Conservation (phyloP, 2,113 vertebrate species). For the Callospermophilus lateralis region DNA sequence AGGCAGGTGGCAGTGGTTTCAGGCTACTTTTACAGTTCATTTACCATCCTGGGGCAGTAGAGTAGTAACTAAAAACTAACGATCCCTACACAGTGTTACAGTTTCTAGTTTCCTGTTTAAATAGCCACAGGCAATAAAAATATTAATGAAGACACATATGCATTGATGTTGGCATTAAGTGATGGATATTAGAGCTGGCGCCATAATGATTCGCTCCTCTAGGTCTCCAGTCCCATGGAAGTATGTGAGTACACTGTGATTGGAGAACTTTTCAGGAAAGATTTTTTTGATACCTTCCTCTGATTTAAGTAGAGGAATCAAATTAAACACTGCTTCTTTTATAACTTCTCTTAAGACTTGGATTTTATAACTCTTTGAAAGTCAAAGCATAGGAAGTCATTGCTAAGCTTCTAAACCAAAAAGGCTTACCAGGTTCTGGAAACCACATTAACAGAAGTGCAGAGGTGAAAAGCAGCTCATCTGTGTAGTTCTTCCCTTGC, state of each 20-base stretch:
- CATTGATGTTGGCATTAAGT: conserved; percentile 76
- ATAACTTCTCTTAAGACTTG: conserved; percentile 79
- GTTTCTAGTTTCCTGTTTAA: conserved; percentile 84
- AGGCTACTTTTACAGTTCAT: conserved; percentile 89
- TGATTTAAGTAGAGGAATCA: conserved; percentile 61
- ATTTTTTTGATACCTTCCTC: conserved; percentile 64
- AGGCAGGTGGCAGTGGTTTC: conserved; percentile 88
- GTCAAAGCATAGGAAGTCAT: conserved; percentile 73
- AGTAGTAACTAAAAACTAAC: conserved; percentile 88
- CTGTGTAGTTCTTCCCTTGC: conserved; percentile 57
- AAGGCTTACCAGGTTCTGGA: conserved; percentile 67
- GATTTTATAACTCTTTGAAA: conserved; percentile 81
- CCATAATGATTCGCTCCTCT: conserved; percentile 66
- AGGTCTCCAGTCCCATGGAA: not conserved
- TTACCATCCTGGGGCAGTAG: conserved; percentile 83
- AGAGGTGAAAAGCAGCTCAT: not conserved
- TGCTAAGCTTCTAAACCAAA: conserved; percentile 71
- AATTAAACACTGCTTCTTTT: conserved; percentile 68
- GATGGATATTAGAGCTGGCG: conserved; percentile 70
- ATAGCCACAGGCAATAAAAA: conserved; percentile 84
- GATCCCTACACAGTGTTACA: conserved; percentile 83
- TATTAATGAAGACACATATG: conserved; percentile 87
- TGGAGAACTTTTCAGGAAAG: conserved; percentile 58
- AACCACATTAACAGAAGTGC: conserved; percentile 15
- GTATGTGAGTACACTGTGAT: conserved; percentile 36